Evolutionary conservation across 2,888 invertebrate genomes (phyloP).

Genomic region (Tuberolachnus salignus): DNA sequence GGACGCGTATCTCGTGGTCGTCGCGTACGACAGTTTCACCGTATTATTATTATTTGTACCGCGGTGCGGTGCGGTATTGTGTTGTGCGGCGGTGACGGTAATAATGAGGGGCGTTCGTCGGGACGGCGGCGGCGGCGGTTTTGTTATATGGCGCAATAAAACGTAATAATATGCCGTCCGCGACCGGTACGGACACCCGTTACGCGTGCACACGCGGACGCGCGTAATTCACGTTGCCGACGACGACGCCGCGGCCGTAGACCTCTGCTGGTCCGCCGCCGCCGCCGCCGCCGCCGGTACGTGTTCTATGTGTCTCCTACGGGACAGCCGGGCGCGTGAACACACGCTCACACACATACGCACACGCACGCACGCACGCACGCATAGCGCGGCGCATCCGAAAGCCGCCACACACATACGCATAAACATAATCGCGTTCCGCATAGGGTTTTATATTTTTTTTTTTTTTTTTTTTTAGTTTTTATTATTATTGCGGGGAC

Average conservation of each 20-base stretch:
- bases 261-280: background rate
- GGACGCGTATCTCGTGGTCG: too few relatives aligned
- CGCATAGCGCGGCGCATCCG: background rate
- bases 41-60: too few relatives aligned
- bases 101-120: too few relatives aligned
- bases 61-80: too few relatives aligned
- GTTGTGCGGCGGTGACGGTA: too few relatives aligned
- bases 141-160: too few relatives aligned
- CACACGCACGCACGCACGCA: background rate
- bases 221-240: too few relatives aligned
- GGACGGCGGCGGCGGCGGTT: too few relatives aligned
- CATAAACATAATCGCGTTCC: background rate
- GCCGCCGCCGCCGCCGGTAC: too few relatives aligned
- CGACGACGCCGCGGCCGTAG: background rate
- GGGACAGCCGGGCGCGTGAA: background rate
- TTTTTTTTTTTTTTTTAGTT: background rate
- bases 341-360: background rate
- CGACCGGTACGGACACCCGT: background rate
- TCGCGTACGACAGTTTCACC: too few relatives aligned
- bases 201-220: too few relatives aligned
- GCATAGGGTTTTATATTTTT: conserved; percentile 4
- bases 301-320: background rate
- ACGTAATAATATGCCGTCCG: too few relatives aligned
- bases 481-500: conserved; percentile 9
- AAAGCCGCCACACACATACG: background rate